These are phyloP conservation scores for Urosaurus nigricauda DNA, from an alignment of 2,797 vertebrate genomes.

Conservation along the genomic window DNA sequence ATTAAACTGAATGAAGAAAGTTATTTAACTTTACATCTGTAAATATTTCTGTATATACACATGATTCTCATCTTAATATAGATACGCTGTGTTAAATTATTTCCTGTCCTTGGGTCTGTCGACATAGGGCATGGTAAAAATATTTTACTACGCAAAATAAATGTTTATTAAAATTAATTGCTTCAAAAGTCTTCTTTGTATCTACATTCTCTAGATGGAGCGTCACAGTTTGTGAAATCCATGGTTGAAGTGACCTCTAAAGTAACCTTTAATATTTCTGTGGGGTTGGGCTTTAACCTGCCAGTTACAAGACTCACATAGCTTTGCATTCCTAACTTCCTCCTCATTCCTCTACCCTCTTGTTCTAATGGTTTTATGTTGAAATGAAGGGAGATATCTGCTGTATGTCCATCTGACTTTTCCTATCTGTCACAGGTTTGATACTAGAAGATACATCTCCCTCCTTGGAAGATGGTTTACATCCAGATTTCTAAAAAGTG, in stretches of 20 bases:
- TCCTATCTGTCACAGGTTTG: background rate
- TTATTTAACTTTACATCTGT: too few species aligned
- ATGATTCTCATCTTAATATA: too few species aligned
- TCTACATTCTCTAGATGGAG: background rate
- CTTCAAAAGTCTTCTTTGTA: background rate
- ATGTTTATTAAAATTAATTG: too few species aligned
- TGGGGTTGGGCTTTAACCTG: background rate
- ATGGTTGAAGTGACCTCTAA: background rate
- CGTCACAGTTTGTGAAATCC: background rate
- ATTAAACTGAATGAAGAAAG: too few species aligned
- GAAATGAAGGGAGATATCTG: background rate
- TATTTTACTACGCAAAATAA: too few species aligned
- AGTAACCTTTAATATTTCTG: background rate
- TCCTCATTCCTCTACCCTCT: too few species aligned
- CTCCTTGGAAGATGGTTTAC: background rate
- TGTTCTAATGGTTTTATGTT: background rate
- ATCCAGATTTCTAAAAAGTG: background rate
- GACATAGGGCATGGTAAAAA: too few species aligned
- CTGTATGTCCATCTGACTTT: background rate
- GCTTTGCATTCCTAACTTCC: background rate
- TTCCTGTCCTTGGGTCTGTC: too few species aligned
- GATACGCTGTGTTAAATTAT: too few species aligned
- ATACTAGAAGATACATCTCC: background rate
- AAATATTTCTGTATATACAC: too few species aligned
- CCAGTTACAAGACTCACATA: too few species aligned